A percentile compares a stretch with the other conserved stretches of the same genome.
Conservation (phyloP, 2,113 vertebrate species). For the Rhineura floridana region DNA sequence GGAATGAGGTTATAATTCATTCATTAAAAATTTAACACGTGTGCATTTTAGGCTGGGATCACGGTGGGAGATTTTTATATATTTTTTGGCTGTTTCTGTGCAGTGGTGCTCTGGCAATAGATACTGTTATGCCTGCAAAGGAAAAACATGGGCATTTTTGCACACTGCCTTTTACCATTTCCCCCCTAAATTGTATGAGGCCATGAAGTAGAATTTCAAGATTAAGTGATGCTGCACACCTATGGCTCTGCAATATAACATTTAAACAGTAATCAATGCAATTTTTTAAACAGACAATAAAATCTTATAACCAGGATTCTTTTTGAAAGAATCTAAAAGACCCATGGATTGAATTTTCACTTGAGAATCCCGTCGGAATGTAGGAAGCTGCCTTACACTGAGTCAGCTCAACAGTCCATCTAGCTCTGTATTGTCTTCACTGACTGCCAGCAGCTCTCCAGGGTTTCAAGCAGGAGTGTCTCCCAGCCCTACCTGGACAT, state of each 20-base stretch:
- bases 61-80: background rate
- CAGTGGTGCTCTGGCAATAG: background rate
- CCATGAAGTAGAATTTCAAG: accelerated
- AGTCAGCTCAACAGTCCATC: too few species aligned
- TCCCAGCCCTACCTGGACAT: too few species aligned
- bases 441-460: too few species aligned
- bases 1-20: conserved; percentile 53
- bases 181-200: background rate
- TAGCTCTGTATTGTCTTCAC: too few species aligned
- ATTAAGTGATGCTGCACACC: accelerated
- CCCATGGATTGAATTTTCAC: background rate
- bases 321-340: background rate
- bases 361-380: too few species aligned
- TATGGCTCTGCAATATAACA: background rate
- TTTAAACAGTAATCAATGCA: background rate
- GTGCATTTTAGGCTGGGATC: conserved; percentile 24
- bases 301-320: background rate
- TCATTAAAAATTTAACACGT: conserved; percentile 68
- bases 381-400: too few species aligned
- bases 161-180: too few species aligned
- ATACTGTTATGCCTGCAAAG: background rate
- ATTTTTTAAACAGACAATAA: background rate
- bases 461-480: too few species aligned
- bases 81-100: conserved; percentile 15
- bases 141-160: background rate